Evolutionary conservation across 2,888 invertebrate species (phyloP).

Genomic region (Neuroscelio doddi): DNA sequence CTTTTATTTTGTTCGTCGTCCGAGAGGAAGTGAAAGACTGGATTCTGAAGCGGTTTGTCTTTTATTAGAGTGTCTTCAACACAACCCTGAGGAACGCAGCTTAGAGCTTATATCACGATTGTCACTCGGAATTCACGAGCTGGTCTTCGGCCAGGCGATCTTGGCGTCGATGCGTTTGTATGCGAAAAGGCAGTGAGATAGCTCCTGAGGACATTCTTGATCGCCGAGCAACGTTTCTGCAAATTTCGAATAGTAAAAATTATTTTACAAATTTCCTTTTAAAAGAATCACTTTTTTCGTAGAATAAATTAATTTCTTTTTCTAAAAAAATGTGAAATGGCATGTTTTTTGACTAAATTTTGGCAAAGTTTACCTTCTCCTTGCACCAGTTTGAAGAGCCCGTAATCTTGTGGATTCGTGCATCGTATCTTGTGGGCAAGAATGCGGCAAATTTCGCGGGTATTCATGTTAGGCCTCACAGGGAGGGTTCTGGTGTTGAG

Average conservation of each 20-base stretch:
- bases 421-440: conserved; percentile 96
- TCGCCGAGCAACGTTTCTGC: conserved; percentile 92
- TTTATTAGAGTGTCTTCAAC: conserved; percentile 13
- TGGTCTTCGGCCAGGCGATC: conserved; percentile 92
- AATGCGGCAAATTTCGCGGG: conserved; percentile 93
- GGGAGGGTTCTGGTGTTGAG: conserved; percentile 94
- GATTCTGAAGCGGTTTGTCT: conserved; percentile 12
- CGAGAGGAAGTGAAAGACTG: conserved; percentile 38
- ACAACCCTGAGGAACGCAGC: conserved; percentile 32
- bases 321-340: not conserved
- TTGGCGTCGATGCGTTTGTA: conserved; percentile 97
- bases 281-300: not conserved
- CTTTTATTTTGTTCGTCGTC: conserved; percentile 18
- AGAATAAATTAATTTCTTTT: not conserved
- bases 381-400: conserved; percentile 90
- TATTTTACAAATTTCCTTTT: too few species aligned
- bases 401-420: conserved; percentile 97
- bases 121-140: conserved; percentile 57
- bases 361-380: conserved; percentile 81
- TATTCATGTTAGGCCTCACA: conserved; percentile 93
- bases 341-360: too few species aligned
- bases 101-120: conserved; percentile 15
- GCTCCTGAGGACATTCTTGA: conserved; percentile 91
- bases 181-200: conserved; percentile 92
- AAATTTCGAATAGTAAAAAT: conserved; percentile 56